Evolutionary conservation across 2,888 invertebrate species (phyloP).

Genomic region (Caenorhabditis macrosperma): DNA sequence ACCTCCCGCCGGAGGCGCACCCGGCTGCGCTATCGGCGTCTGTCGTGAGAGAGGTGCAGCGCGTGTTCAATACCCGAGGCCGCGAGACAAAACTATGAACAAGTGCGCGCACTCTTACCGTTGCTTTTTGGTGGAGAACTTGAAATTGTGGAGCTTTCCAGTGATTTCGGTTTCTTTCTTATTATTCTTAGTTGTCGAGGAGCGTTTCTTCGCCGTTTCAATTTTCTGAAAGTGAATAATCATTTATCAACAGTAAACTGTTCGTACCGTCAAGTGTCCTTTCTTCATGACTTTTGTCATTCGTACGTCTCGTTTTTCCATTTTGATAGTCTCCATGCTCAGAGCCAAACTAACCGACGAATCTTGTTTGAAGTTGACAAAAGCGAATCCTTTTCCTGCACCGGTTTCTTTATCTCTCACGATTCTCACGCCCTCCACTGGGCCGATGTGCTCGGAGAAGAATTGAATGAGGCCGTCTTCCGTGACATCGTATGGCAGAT

Average conservation of each 20-base stretch:
- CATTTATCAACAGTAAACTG: neutral
- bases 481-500: conserved; percentile 55
- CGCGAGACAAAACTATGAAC: neutral
- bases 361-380: conserved; percentile 63
- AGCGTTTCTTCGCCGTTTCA: conserved; percentile 36
- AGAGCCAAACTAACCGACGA: conserved; percentile 60
- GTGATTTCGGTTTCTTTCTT: conserved; percentile 16
- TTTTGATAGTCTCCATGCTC: conserved; percentile 56
- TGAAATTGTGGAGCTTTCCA: conserved; percentile 62
- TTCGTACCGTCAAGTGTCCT: conserved; percentile 52
- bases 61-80: neutral
- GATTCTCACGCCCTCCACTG: conserved; percentile 58
- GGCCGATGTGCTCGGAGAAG: conserved; percentile 60
- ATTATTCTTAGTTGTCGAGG: conserved; percentile 15
- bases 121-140: conserved; percentile 64
- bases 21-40: conserved; percentile 22
- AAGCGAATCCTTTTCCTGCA: conserved; percentile 65
- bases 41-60: neutral
- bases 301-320: conserved; percentile 59
- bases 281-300: conserved; percentile 67
- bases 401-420: conserved; percentile 60
- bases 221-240: conserved; percentile 35
- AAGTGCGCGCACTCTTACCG: conserved; percentile 23
- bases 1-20: neutral
- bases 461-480: conserved; percentile 54